These are phyloP conservation scores for Aplidium turbinatum DNA, from an alignment of 23 tunicate species.

Conservation along the genomic window DNA sequence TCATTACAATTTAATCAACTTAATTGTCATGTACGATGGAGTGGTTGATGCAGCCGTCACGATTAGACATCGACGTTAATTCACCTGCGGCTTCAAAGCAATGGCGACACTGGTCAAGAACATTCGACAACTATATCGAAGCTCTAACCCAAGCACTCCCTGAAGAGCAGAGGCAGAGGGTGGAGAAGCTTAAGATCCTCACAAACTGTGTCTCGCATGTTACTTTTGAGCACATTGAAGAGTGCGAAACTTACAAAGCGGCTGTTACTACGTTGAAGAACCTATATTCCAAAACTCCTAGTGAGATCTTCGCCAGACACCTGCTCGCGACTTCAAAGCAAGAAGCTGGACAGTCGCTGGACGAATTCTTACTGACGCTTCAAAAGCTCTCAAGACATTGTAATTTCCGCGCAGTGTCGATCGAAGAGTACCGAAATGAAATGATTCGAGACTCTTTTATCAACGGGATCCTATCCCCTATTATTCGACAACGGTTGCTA, in stretches of 20 bases:
- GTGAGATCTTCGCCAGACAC: constrained; percentile 12
- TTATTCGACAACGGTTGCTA: constrained; percentile 6
- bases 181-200: too few species aligned
- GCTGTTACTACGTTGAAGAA: constrained; percentile 1
- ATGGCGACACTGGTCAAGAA: too few species aligned
- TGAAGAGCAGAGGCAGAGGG: too few species aligned
- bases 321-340: constrained; percentile 9
- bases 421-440: neutral
- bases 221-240: too few species aligned
- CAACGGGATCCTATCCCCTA: neutral
- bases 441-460: constrained; percentile 15
- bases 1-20: too few species aligned
- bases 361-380: neutral
- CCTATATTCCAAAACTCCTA: neutral
- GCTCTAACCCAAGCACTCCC: too few species aligned
- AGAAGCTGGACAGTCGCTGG: constrained; percentile 18
- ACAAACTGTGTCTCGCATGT: too few species aligned
- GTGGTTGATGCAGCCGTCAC: too few species aligned
- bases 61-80: too few species aligned
- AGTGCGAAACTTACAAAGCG: neutral
- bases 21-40: too few species aligned
- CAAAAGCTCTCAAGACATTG: neutral
- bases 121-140: too few species aligned
- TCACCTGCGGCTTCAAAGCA: too few species aligned
- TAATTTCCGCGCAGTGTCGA: constrained; percentile 6